Evolutionary conservation across 2,888 invertebrate species (phyloP), one percentile per base, ranked within the genome.

Genomic region (Lissocephala sabroskyi): DNA sequence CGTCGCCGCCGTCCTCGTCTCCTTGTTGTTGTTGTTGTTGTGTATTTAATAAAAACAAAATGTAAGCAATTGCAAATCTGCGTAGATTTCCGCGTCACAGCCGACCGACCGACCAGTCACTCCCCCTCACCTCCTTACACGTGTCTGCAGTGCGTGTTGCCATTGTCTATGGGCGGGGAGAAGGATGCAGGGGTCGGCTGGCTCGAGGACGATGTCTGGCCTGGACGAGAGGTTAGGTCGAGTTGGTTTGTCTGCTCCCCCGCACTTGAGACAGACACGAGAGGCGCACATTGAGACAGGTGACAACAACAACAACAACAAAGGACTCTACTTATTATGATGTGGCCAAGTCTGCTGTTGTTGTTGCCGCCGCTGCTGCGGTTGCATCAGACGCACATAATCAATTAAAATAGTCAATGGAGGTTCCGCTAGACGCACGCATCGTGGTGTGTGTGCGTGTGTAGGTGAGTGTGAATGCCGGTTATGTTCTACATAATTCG

Each of bases 211-310:
- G 64, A 32, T 55, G 23, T 37, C 45, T 3, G 50, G 49, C 53
- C n/a, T n/a, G n/a, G n/a, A n/a, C n/a, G n/a, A n/a, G n/a, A n/a
- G n/a, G n/a, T n/a, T n/a, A n/a, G n/a, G n/a, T n/a, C n/a, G n/a
- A n/a, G n/a, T n/a, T n/a, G 57, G 35, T 16, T 35, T 35, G 35
- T 35, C 35, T 35, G 35, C 35, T 23, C 23, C 23, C 23, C 40
- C 50, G 33, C 64, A 74, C 68, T 70, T 74, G 68, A 68, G 68
- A 70, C 68, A 74, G 67, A 54, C 59, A 59, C 59, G 65, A 74
- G 68, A 74, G n/a, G 68, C 64, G 52, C 68, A 70, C 64, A 70
- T 70, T 70, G 74, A 73, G 65, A 73, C 75, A 67, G 75, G 66
- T 76, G 76, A 56, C 59, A 75, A 62, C 40, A 41, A 33, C 28